Evolutionary conservation across 2,888 invertebrate species (phyloP), one percentile per base, ranked within the genome.

Genomic region (Amphipyra berbera): DNA sequence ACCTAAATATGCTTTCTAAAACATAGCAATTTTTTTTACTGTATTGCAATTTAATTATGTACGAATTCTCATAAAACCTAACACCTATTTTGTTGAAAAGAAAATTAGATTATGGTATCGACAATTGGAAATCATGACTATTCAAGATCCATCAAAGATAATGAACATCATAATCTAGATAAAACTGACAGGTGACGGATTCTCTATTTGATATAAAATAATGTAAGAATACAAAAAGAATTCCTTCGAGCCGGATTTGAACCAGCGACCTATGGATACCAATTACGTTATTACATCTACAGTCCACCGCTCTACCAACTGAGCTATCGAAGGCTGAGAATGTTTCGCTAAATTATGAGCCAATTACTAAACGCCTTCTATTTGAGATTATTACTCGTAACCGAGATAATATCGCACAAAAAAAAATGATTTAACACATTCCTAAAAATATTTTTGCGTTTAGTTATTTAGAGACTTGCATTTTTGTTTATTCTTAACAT

Each of bases 281-380:
- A 78, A 77, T 79, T 58, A 3, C 0, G 3, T n/a, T 6, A 56
- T n/a, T 6, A 56, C 88, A 84, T 59, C 95, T 95, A 95, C 95
- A 95, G 95, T 95, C 95, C 95, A 95, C 95, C 95, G 95, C 95
- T 95, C 95, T 95, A 95, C 95, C 95, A 95, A 95, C 95, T 95
- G 95, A 95, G 95, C 95, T 95, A 95, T 95, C 95, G 95, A 95
- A 95, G 95, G 95, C 77, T 75, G 45, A 37, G 0, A 8, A 0
- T 0, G 0, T 0, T 0, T 0, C 1, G 0, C 61, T 76, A 90
- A 90, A 88, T 88, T 85, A 47, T 35, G 0, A 12, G 27, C 10
- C 13, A 48, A 0, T 50, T 73, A 33, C 21, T 38, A 13, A 30
- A 15, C 21, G 12, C 5, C 2, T 14, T 9, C n/a, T n/a, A n/a